These are phyloP conservation scores for Sminthopsis crassicaudata DNA, from an alignment of 2,113 vertebrate species.

Conservation along the genomic window DNA sequence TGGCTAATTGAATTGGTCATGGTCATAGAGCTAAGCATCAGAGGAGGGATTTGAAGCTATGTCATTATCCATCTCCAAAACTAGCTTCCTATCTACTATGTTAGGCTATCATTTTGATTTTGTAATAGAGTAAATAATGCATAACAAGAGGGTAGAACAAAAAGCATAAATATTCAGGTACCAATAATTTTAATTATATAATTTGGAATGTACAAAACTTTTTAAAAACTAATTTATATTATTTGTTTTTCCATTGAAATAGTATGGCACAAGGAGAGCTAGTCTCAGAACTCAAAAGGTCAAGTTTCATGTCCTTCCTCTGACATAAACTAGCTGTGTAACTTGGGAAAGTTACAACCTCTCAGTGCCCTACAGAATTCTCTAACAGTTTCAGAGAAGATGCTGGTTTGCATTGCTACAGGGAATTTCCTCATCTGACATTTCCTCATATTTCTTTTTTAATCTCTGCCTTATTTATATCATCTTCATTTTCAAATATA, in stretches of 20 bases:
- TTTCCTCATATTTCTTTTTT: neutral
- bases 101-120: too few species aligned
- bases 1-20: too few species aligned
- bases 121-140: too few species aligned
- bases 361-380: neutral
- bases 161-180: too few species aligned
- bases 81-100: too few species aligned
- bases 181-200: too few species aligned
- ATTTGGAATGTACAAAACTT: neutral
- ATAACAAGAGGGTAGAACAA: too few species aligned
- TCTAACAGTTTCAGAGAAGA: neutral
- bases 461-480: neutral
- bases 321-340: neutral
- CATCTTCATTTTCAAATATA: neutral
- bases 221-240: neutral
- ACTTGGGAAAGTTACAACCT: neutral
- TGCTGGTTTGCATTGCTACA: neutral
- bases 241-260: neutral
- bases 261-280: neutral
- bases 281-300: neutral
- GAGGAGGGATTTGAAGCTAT: too few species aligned
- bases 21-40: too few species aligned
- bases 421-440: neutral
- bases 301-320: neutral
- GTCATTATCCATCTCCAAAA: too few species aligned